Percentiles rank a stretch among this genome's conserved stretches.
Conservation (phyloP, 2,888 invertebrate species). For the Sussaba pulchella region DNA sequence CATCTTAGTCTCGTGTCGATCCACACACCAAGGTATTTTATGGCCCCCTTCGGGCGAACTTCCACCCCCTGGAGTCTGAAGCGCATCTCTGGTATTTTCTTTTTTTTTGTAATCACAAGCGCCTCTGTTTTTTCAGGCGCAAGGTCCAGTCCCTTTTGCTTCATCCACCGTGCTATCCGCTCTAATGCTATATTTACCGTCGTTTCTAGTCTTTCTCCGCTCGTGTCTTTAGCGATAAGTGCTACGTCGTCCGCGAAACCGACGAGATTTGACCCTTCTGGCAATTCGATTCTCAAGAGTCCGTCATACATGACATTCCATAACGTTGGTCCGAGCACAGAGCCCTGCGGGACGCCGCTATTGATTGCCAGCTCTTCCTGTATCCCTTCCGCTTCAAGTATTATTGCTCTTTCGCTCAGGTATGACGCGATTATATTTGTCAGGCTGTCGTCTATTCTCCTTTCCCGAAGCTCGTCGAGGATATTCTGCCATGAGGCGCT, state of each 20-base stretch:
- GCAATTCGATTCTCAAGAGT: neutral
- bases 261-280: neutral
- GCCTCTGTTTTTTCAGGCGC: neutral
- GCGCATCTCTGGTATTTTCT: neutral
- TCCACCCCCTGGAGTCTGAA: neutral
- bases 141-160: constrained; percentile 6
- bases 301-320: constrained; percentile 22
- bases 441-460: neutral
- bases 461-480: neutral
- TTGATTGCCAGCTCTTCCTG: constrained; percentile 1
- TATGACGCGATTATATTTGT: neutral
- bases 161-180: no score
- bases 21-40: neutral
- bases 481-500: constrained; percentile 3
- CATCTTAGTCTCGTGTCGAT: neutral
- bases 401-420: neutral
- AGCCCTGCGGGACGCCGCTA: constrained; percentile 35
- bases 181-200: neutral
- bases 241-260: constrained; percentile 16
- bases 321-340: constrained; percentile 21
- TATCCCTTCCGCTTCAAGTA: constrained; percentile 6
- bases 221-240: neutral
- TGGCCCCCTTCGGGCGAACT: neutral
- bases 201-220: neutral
- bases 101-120: neutral